Evolutionary conservation across 2,888 invertebrate species (phyloP), one percentile per base, ranked within the genome.

Genomic region (Girardia tigrina): DNA sequence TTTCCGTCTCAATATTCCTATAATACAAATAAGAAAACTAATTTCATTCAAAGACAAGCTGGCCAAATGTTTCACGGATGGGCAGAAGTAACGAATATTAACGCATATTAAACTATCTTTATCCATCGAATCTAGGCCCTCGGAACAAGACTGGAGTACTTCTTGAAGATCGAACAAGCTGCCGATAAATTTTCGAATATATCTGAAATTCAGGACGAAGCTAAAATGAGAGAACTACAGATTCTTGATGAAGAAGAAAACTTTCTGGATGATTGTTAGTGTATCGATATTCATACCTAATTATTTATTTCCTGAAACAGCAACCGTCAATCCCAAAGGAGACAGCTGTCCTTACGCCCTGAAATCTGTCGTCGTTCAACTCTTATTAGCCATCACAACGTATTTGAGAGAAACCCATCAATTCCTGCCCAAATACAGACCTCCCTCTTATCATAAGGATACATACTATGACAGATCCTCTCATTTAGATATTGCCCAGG

Each of bases 11-110:
- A 56, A 23, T 56, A 20, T 56, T 2, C 23, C 8, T 20, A 56
- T n/a, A 56, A 56, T 56, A 56, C 75, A n/a, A 75, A 79, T 79
- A 26, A 73, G 82, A 28, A 81, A 75, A 80, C 80, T 77, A 89
- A 90, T 80, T 87, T 90, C 14, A 85, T 92, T 78, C 92, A 93
- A 84, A 87, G 93, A 76, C 88, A 91, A 8, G 97, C 97, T 26
- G 98, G 95, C 0, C 91, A 94, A 85, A 89, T 95, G 86, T 99
- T 98, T 84, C 93, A 94, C 82, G 92, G 92, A 81, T 94, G 94
- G 94, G 94, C 91, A 71, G 92, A 94, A 86, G 86, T 83, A 78
- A 75, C 78, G 72, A 36, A 6, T 12, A 26, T 26, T 14, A 70
- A 70, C 6, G 20, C 42, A n/a, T 42, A 16, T 20, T 8, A 12